Conservation (phyloP, 2,797 vertebrate genomes). For the Acomys russatus region DNA sequence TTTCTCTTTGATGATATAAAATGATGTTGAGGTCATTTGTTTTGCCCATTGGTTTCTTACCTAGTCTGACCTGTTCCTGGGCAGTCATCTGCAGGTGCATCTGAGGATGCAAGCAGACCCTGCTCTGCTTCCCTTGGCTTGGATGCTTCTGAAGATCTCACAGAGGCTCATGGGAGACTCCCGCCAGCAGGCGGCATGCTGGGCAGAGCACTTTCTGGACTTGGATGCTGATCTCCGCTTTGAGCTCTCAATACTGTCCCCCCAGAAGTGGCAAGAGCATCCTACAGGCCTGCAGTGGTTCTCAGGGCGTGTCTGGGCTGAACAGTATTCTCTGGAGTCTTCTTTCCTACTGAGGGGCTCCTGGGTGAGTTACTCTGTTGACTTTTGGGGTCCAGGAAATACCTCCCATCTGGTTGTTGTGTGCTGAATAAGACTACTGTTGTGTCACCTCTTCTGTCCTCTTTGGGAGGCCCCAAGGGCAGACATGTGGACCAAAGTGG, state of each 20-base stretch:
- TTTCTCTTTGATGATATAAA: not conserved
- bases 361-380: not conserved
- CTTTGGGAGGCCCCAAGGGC: not conserved
- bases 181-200: not conserved
- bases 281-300: not conserved
- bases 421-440: not conserved
- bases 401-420: not conserved
- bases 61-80: not conserved
- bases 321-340: not conserved
- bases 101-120: not conserved
- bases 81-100: not conserved
- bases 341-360: not conserved
- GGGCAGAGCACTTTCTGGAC: not conserved
- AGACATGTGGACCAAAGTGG: too few relatives aligned
- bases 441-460: not conserved
- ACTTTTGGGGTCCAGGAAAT: not conserved
- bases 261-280: not conserved
- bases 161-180: fast-evolving
- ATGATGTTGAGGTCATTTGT: not conserved
- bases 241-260: not conserved
- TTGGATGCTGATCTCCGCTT: not conserved
- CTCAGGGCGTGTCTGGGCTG: not conserved
- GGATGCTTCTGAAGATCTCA: fast-evolving
- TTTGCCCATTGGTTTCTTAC: not conserved
- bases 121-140: not conserved